Percentiles rank a stretch among this genome's conserved stretches.
Conservation (phyloP, 2,888 invertebrate genomes). For the Cosmopolites sordidus region DNA sequence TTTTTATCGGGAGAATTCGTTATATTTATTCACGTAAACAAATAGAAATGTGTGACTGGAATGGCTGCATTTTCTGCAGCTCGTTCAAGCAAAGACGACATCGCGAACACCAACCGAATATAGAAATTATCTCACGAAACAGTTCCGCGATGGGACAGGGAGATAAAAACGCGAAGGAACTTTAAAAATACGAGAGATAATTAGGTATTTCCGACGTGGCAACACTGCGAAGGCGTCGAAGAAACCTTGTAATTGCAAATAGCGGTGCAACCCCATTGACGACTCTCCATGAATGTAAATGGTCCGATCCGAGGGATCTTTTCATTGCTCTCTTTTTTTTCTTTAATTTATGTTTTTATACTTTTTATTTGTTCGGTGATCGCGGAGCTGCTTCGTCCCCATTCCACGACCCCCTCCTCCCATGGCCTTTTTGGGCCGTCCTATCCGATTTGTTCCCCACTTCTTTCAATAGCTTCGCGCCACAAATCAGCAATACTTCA, state of each 20-base stretch:
- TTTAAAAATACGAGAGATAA: conserved; percentile 19
- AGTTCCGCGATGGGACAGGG: neutral
- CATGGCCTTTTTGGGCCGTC: conserved; percentile 10
- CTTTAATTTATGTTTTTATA: conserved; percentile 37
- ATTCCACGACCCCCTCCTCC: neutral
- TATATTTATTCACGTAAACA: no score
- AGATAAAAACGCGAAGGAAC: conserved; percentile 6
- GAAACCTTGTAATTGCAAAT: conserved; percentile 34
- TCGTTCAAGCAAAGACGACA: neutral
- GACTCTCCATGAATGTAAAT: conserved; percentile 46
- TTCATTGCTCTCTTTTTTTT: conserved; percentile 34
- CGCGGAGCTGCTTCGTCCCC: conserved; percentile 12
- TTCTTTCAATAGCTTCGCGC: conserved; percentile 28
- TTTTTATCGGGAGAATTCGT: no score
- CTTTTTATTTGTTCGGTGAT: conserved; percentile 33
- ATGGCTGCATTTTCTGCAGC: no score
- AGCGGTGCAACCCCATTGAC: conserved; percentile 36
- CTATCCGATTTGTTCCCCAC: conserved; percentile 28
- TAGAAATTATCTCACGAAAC: conserved; percentile 1
- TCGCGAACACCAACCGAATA: neutral
- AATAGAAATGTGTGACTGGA: no score
- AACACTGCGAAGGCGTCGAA: conserved; percentile 19
- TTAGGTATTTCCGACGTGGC: conserved; percentile 22
- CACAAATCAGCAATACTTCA: conserved; percentile 31
- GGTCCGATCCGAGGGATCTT: conserved; percentile 36